These are phyloP conservation scores for Eumerus sabulonum DNA, from an alignment of 2,888 invertebrate genomes.

Conservation along the genomic window DNA sequence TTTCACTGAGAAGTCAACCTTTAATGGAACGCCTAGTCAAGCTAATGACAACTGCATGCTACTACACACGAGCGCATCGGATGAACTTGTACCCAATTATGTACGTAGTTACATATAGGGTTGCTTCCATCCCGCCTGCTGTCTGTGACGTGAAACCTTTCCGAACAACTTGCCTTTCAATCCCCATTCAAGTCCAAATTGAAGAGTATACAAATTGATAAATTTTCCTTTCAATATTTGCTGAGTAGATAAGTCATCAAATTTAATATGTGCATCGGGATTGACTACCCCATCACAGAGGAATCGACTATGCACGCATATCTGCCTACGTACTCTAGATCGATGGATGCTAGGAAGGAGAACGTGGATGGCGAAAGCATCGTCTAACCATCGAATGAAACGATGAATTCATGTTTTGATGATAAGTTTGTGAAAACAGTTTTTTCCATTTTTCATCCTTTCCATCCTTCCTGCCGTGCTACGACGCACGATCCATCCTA, in stretches of 20 bases:
- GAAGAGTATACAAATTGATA: constrained; percentile 11
- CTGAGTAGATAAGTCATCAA: constrained; percentile 40
- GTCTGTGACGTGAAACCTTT: neutral
- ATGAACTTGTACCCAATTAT: no score
- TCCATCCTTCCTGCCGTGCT: no score
- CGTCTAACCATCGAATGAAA: constrained; percentile 62
- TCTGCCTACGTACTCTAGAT: constrained; percentile 10
- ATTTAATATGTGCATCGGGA: constrained; percentile 40
- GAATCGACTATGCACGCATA: neutral
- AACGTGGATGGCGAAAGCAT: constrained; percentile 30
- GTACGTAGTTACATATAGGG: no score
- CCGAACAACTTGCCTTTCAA: constrained; percentile 10
- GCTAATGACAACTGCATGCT: no score
- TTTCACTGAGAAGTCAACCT: no score
- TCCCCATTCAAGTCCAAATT: constrained; percentile 11
- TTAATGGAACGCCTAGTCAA: no score
- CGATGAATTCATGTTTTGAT: constrained; percentile 63
- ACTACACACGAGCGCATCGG: no score
- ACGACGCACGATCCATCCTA: no score
- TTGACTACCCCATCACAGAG: constrained; percentile 14
- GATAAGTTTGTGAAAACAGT: constrained; percentile 41
- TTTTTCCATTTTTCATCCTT: constrained; percentile 9
- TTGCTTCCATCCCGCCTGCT: neutral
- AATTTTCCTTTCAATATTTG: constrained; percentile 46
- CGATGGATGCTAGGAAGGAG: constrained; percentile 10